phyloP scores from a whole-genome alignment of 2,888 invertebrate species.

The Drosophila stalkeri region DNA sequence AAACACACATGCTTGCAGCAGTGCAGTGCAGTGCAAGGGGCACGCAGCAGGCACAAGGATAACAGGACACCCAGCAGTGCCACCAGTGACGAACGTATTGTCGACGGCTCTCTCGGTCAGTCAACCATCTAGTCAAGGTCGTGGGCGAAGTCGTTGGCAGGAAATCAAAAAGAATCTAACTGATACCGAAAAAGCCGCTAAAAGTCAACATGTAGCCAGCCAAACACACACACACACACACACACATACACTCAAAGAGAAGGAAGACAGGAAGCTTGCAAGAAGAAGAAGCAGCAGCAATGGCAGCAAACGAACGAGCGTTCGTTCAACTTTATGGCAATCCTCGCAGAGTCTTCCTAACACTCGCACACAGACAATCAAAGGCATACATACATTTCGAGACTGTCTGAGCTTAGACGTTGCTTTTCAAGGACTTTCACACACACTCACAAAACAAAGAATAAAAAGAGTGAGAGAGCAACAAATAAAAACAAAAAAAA shows the following conservation, averaged over 20 bases:
- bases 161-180: slow-evolving; percentile 32
- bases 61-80: slow-evolving; percentile 34
- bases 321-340: slow-evolving; percentile 70
- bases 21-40: slow-evolving; percentile 3
- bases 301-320: slow-evolving; percentile 47
- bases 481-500: slow-evolving; percentile 44
- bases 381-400: slow-evolving; percentile 3
- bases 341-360: slow-evolving; percentile 3
- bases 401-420: slow-evolving; percentile 63
- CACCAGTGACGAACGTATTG: slow-evolving; percentile 39
- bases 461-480: slow-evolving; percentile 17
- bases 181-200: slow-evolving; percentile 52
- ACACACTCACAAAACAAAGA: slow-evolving; percentile 34
- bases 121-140: slow-evolving; percentile 48
- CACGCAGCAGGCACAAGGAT: slow-evolving; percentile 32
- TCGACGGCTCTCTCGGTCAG: slow-evolving; percentile 7
- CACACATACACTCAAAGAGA: not conserved
- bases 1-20: slow-evolving; percentile 27
- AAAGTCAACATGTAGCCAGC: slow-evolving; percentile 48
- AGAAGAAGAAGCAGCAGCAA: slow-evolving; percentile 26
- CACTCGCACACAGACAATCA: slow-evolving; percentile 22
- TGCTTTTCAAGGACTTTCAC: slow-evolving; percentile 70
- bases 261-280: slow-evolving; percentile 31
- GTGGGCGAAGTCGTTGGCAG: slow-evolving; percentile 28
- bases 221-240: not conserved